Conservation (phyloP, 2,113 vertebrate species). For the Xenopus borealis region DNA sequence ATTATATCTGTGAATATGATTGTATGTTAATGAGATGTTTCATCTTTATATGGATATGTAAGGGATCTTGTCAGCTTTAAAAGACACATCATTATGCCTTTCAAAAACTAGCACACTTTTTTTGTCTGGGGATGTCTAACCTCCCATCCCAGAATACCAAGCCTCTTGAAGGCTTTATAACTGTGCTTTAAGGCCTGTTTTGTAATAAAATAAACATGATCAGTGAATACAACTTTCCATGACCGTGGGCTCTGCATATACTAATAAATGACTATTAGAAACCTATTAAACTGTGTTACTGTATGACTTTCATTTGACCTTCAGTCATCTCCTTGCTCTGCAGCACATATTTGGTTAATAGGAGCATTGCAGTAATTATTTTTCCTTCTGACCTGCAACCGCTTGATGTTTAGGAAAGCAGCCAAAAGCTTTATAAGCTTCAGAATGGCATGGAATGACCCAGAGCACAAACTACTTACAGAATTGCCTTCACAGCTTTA, state of each 20-base stretch:
- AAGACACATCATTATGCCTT: too few species aligned
- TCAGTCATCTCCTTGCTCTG: background rate
- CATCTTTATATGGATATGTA: too few species aligned
- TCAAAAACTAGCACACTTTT: too few species aligned
- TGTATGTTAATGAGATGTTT: too few species aligned
- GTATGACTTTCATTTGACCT: background rate
- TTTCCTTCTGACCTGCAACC: conserved; percentile 27
- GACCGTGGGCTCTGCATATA: conserved; percentile 19
- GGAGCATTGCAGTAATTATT: conserved; percentile 18
- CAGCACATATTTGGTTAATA: conserved; percentile 25
- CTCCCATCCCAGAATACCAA: too few species aligned
- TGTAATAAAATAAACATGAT: too few species aligned
- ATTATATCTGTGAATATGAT: too few species aligned
- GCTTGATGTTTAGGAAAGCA: conserved; percentile 25
- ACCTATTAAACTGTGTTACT: background rate
- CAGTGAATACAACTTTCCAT: background rate
- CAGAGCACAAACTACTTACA: conserved; percentile 10
- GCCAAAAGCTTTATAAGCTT: conserved; percentile 25
- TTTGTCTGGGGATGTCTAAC: too few species aligned
- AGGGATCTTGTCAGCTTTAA: too few species aligned
- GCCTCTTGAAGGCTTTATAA: too few species aligned
- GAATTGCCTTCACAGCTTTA: conserved; percentile 16
- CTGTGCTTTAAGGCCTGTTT: too few species aligned
- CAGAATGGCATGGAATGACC: conserved; percentile 12
- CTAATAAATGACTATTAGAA: background rate